Conservation (phyloP, 2,797 vertebrate genomes). For the Sciurus vulgaris region DNA sequence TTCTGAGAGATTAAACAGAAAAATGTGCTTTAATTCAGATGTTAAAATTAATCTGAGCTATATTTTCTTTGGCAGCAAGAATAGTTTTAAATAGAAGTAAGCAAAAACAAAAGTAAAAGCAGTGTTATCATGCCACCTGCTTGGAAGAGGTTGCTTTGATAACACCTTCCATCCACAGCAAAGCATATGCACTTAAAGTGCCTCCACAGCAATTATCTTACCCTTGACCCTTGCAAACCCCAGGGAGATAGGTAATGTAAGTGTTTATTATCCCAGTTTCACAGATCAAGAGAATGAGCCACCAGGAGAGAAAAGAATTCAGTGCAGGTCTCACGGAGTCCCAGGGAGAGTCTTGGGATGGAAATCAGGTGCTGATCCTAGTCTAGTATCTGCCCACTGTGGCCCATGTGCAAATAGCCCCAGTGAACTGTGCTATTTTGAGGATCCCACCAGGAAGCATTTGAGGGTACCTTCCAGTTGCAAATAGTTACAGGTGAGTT, state of each 20-base stretch:
- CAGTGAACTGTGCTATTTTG: background rate
- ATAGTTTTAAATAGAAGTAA: conserved; percentile 19
- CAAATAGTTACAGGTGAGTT: background rate
- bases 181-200: background rate
- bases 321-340: background rate
- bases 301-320: background rate
- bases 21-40: background rate
- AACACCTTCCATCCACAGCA: background rate
- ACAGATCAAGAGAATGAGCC: conserved; percentile 33
- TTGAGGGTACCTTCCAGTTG: conserved; percentile 26
- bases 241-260: background rate
- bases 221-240: background rate
- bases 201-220: background rate
- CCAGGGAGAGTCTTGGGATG: background rate
- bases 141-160: conserved; percentile 14
- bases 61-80: conserved; percentile 21
- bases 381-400: background rate
- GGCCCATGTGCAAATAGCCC: background rate
- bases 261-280: conserved; percentile 46
- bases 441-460: background rate
- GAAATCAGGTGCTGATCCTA: background rate
- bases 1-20: conserved; percentile 21
- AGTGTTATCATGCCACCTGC: background rate
- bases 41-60: background rate
- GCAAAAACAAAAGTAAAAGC: background rate